These are phyloP conservation scores for Lethenteron reissneri DNA, from an alignment of 2,113 vertebrate genomes.

Conservation along the genomic window DNA sequence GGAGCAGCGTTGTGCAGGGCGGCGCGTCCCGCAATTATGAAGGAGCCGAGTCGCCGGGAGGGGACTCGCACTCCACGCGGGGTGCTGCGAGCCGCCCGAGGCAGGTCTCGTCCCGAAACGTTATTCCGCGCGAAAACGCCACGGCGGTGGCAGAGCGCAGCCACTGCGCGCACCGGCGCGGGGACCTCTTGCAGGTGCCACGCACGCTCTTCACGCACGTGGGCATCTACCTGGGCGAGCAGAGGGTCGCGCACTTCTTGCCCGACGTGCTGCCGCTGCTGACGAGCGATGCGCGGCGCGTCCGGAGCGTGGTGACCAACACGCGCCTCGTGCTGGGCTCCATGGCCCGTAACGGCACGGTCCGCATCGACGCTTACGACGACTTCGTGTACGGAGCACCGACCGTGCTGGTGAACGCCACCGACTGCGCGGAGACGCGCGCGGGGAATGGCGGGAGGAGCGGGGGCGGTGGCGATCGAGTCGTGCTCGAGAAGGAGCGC, in stretches of 20 bases:
- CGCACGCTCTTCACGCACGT: slow-evolving; percentile 61
- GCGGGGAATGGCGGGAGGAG: too few relatives aligned
- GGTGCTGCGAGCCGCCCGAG: too few relatives aligned
- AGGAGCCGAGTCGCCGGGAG: too few relatives aligned
- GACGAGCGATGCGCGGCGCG: slow-evolving; percentile 26
- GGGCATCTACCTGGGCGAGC: slow-evolving; percentile 69
- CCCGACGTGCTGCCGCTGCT: slow-evolving; percentile 60
- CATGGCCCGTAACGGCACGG: slow-evolving; percentile 34
- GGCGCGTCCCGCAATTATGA: too few relatives aligned
- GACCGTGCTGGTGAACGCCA: slow-evolving; percentile 33
- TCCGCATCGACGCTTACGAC: slow-evolving; percentile 62
- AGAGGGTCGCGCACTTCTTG: slow-evolving; percentile 67
- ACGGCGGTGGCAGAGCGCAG: too few relatives aligned
- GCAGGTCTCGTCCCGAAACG: too few relatives aligned
- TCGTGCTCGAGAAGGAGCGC: slow-evolving; percentile 32
- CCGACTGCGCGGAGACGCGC: too few relatives aligned
- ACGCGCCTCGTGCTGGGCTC: slow-evolving; percentile 61
- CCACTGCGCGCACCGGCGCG: slow-evolving; percentile 25
- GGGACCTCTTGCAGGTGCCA: slow-evolving; percentile 62
- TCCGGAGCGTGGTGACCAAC: slow-evolving; percentile 45
- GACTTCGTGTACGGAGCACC: slow-evolving; percentile 63
- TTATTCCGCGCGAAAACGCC: too few relatives aligned
- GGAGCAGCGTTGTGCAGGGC: too few relatives aligned
- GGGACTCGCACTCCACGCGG: too few relatives aligned
- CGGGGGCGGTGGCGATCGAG: too few relatives aligned